Conservation (phyloP, 2,888 invertebrate genomes). For the Euplexia lucipara region DNA sequence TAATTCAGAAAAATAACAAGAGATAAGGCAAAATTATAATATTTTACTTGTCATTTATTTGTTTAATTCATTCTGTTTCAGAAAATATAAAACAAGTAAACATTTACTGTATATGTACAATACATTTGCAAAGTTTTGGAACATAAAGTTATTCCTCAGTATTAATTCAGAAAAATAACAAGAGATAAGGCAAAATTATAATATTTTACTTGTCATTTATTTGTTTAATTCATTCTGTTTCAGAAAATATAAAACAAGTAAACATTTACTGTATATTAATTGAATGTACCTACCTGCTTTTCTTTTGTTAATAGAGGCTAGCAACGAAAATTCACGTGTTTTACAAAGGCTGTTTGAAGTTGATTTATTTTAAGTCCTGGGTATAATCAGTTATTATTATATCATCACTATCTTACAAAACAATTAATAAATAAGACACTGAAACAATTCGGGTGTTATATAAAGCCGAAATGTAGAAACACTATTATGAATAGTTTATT, state of each 20-base stretch:
- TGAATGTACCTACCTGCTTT: too few relatives aligned
- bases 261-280: too few relatives aligned
- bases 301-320: too few relatives aligned
- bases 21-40: neutral
- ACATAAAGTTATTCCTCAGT: neutral
- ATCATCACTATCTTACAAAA: too few relatives aligned
- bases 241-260: neutral
- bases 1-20: too few relatives aligned
- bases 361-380: too few relatives aligned
- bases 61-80: conserved; percentile 2
- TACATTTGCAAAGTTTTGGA: neutral
- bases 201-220: conserved; percentile 7
- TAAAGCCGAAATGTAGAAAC: neutral
- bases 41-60: conserved; percentile 5
- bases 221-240: conserved; percentile 2
- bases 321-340: too few relatives aligned
- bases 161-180: too few relatives aligned
- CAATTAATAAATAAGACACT: too few relatives aligned
- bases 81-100: neutral
- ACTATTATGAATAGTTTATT: neutral
- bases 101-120: too few relatives aligned
- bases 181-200: neutral
- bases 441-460: conserved; percentile 18
- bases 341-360: too few relatives aligned
- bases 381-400: too few relatives aligned